Evolutionary conservation across 2,797 vertebrate species (phyloP).

Genomic region (Micrastur ruficollis): DNA sequence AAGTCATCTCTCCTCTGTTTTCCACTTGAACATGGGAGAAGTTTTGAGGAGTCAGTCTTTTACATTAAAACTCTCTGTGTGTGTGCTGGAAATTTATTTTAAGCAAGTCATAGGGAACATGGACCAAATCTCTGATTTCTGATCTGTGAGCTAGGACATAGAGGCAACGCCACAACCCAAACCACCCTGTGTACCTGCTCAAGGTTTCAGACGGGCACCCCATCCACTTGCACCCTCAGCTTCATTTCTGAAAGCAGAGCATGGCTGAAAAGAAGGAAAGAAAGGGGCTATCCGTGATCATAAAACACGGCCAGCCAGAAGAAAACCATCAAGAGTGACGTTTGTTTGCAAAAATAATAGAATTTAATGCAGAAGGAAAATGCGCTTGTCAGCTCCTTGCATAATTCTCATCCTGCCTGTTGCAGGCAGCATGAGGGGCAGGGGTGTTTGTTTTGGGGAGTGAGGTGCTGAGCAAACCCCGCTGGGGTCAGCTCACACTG

Average conservation of each 20-base stretch:
- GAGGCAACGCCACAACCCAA: background rate
- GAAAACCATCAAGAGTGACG: background rate
- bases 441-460: background rate
- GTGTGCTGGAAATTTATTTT: background rate
- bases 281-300: accelerated
- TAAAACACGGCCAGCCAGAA: background rate
- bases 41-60: background rate
- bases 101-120: background rate
- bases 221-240: background rate
- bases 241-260: background rate
- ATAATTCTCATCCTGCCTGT: background rate
- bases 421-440: background rate
- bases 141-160: background rate
- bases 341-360: background rate
- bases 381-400: background rate
- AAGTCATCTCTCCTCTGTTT: background rate
- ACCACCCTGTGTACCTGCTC: background rate
- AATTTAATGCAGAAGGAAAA: background rate
- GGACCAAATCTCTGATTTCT: background rate
- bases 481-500: accelerated
- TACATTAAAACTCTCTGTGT: background rate
- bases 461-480: background rate
- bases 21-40: background rate
- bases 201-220: background rate
- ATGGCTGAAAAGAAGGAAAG: background rate